Conservation (phyloP, 92 coral and sea anemone genomes). For the Zoanthus gigantus region DNA sequence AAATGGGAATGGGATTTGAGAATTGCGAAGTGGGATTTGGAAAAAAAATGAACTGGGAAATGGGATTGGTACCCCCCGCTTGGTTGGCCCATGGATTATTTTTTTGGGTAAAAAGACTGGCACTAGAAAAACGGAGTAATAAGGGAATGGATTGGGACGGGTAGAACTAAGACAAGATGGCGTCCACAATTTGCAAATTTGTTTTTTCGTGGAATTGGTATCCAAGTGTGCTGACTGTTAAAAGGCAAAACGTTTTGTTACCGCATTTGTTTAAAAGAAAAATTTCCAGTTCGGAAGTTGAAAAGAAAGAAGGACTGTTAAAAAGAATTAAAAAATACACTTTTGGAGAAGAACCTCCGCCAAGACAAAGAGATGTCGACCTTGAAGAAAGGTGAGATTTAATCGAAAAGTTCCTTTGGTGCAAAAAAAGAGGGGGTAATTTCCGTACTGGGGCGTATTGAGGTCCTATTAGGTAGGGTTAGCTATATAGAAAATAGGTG, state of each 20-base stretch:
- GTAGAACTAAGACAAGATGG: conserved; percentile 17
- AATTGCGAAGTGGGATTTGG: too few relatives aligned
- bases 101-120: too few relatives aligned
- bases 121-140: too few relatives aligned
- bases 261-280: not conserved
- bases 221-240: not conserved
- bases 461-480: too few relatives aligned
- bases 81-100: too few relatives aligned
- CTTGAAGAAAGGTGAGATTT: conserved; percentile 14
- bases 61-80: too few relatives aligned
- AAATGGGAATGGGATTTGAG: too few relatives aligned
- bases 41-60: too few relatives aligned
- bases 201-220: not conserved
- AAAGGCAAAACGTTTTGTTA: not conserved
- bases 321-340: conserved; percentile 35
- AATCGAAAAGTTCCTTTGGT: not conserved
- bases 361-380: conserved; percentile 8
- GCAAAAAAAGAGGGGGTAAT: too few relatives aligned
- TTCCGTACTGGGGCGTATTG: too few relatives aligned
- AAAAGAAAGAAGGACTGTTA: conserved; percentile 13
- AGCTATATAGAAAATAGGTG: too few relatives aligned
- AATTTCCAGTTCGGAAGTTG: conserved; percentile 13
- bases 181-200: conserved; percentile 7
- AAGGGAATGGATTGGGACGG: too few relatives aligned
- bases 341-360: conserved; percentile 48